phyloP scores from a whole-genome alignment of 30 jellyfish, hydroid and myxozoan genomes.

The Sanderia malayensis region DNA sequence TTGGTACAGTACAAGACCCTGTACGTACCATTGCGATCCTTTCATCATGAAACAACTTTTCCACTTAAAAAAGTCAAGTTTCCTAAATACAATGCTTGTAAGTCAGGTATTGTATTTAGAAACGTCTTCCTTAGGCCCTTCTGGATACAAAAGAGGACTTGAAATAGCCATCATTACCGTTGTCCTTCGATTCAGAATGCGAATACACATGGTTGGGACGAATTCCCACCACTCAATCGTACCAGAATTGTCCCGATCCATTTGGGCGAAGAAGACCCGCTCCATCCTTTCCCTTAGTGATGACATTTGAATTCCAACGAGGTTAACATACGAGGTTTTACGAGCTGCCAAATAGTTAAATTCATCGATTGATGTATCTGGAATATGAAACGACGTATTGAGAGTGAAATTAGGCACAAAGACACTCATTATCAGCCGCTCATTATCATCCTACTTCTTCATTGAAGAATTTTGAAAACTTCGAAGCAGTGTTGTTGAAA shows the following conservation, averaged over 20 bases:
- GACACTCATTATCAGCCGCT: no score
- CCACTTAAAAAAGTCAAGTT: not conserved
- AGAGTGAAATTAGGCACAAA: no score
- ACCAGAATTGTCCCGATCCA: conserved; percentile 62
- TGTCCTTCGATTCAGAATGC: conserved; percentile 30
- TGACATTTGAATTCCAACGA: conserved; percentile 65
- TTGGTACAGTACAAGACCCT: no score
- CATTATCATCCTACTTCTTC: no score
- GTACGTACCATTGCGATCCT: no score
- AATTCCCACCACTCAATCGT: conserved; percentile 77
- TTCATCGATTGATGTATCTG: conserved; percentile 23
- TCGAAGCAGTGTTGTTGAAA: no score
- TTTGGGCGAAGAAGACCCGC: conserved; percentile 9
- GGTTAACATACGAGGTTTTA: conserved; percentile 23
- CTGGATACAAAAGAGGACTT: not conserved
- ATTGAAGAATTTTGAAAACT: no score
- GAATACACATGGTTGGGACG: conserved; percentile 47
- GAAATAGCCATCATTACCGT: conserved; percentile 8
- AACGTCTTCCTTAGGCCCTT: no score
- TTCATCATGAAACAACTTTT: no score
- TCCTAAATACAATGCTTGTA: no score
- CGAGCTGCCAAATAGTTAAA: conserved; percentile 13
- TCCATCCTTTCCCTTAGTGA: conserved; percentile 44
- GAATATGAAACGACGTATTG: no score
- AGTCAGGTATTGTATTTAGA: no score